A percentile compares a stretch with the other conserved stretches of the same genome.
Evolutionary conservation across 2,888 invertebrate species (phyloP).

Genomic region (Xestoiulus laeticollis): DNA sequence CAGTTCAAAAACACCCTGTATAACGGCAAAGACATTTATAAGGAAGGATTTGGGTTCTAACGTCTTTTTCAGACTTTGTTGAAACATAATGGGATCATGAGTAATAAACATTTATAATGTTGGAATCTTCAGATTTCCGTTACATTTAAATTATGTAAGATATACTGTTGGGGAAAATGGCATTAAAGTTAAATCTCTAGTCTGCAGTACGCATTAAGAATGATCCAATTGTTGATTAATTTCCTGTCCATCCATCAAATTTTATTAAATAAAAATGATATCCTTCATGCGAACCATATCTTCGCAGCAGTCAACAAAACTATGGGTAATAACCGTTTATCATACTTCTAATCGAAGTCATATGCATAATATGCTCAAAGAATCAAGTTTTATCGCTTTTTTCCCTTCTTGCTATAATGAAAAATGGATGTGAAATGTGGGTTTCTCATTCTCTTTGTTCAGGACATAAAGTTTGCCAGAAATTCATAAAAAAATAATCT

Average conservation of each 20-base stretch:
- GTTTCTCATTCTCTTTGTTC: not conserved
- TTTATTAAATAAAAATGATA: not conserved
- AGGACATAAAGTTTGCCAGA: not conserved
- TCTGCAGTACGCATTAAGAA: not conserved
- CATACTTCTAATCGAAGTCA: conserved; percentile 16
- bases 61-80: not conserved
- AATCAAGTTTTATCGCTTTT: conserved; percentile 24
- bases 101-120: not conserved
- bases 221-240: not conserved
- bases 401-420: conserved; percentile 26
- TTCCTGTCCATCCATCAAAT: conserved; percentile 4
- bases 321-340: conserved; percentile 11
- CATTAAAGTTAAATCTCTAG: not conserved
- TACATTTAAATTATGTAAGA: conserved; percentile 9
- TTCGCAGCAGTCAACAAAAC: conserved; percentile 18
- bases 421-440: not conserved
- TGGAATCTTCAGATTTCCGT: not conserved
- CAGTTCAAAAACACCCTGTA: too few relatives aligned
- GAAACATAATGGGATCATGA: not conserved
- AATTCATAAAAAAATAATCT: conserved; percentile 23
- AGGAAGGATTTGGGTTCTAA: not conserved
- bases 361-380: conserved; percentile 18
- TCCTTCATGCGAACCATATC: not conserved
- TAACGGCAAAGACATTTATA: too few relatives aligned
- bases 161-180: not conserved